phyloP scores from a whole-genome alignment of 2,888 invertebrate species.

The Drosophila tanythrix region DNA sequence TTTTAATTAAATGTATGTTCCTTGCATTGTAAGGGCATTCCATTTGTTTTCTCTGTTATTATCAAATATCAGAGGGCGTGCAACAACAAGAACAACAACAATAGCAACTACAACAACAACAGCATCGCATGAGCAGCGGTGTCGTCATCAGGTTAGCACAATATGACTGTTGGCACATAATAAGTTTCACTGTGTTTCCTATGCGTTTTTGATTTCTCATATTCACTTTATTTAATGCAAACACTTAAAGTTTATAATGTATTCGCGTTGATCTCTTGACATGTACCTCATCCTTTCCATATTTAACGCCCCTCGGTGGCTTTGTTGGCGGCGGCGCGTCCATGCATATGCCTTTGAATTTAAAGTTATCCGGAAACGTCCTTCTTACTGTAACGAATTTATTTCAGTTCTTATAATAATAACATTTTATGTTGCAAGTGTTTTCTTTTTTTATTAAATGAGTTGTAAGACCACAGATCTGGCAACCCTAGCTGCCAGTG shows the following conservation, averaged over 20 bases:
- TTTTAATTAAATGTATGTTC: not conserved
- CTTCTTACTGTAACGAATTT: constrained; percentile 26
- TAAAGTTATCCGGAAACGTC: constrained; percentile 47
- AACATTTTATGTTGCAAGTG: constrained; percentile 46
- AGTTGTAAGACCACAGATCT: constrained; percentile 24
- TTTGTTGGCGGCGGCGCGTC: constrained; percentile 90
- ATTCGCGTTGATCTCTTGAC: constrained; percentile 10
- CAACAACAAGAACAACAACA: constrained; percentile 39
- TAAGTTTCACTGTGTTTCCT: not conserved
- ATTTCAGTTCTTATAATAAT: constrained; percentile 20
- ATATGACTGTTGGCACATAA: not conserved
- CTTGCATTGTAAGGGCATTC: not conserved
- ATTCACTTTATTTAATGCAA: not conserved
- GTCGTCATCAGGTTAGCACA: constrained; percentile 63
- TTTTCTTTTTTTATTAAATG: constrained; percentile 43
- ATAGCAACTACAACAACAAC: constrained; percentile 12
- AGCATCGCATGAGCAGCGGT: constrained; percentile 30
- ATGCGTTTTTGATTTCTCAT: not conserved
- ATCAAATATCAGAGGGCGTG: constrained; percentile 63
- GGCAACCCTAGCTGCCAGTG: constrained; percentile 35
- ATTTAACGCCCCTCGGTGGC: constrained; percentile 94
- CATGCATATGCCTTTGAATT: constrained; percentile 84
- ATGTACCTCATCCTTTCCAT: constrained; percentile 92
- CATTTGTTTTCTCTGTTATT: constrained; percentile 25
- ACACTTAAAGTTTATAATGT: not conserved